These are phyloP conservation scores for Siphamia tubifer DNA, from an alignment of 2,113 vertebrate species.

Conservation along the genomic window DNA sequence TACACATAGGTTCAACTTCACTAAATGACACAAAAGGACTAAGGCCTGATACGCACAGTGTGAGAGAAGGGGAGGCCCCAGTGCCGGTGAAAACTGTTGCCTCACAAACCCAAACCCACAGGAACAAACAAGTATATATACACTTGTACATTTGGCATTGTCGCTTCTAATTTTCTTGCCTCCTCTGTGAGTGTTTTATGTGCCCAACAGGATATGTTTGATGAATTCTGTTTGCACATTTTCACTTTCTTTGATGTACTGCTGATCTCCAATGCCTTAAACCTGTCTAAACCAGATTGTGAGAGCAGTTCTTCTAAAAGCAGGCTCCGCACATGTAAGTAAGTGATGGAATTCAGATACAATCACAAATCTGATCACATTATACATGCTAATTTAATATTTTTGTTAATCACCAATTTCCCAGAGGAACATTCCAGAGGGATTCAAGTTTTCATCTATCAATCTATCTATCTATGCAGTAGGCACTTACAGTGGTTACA, in stretches of 20 bases:
- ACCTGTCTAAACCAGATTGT: slow-evolving; percentile 31
- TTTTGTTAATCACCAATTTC: too few relatives aligned
- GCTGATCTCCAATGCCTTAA: slow-evolving; percentile 21
- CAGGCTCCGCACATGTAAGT: not conserved
- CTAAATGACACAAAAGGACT: too few relatives aligned
- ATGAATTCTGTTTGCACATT: slow-evolving; percentile 39
- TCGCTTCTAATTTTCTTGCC: slow-evolving; percentile 19
- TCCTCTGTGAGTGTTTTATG: slow-evolving; percentile 34
- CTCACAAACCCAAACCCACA: slow-evolving; percentile 12
- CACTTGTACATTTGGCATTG: not conserved
- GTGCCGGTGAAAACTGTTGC: slow-evolving; percentile 26
- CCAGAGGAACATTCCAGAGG: too few relatives aligned
- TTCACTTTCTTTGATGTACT: slow-evolving; percentile 53
- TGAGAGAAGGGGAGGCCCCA: slow-evolving; percentile 25
- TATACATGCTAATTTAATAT: too few relatives aligned
- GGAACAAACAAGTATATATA: slow-evolving; percentile 1
- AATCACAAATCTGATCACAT: not conserved
- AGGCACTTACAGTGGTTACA: not conserved
- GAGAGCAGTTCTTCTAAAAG: not conserved
- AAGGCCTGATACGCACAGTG: too few relatives aligned
- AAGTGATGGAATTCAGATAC: not conserved
- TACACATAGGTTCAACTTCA: too few relatives aligned
- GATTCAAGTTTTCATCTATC: too few relatives aligned
- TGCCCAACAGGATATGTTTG: slow-evolving; percentile 29
- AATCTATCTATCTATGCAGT: too few relatives aligned